Evolutionary conservation across 2,888 invertebrate species (phyloP), one percentile per base, ranked within the genome.

Genomic region (Leptinotarsa haldemani): DNA sequence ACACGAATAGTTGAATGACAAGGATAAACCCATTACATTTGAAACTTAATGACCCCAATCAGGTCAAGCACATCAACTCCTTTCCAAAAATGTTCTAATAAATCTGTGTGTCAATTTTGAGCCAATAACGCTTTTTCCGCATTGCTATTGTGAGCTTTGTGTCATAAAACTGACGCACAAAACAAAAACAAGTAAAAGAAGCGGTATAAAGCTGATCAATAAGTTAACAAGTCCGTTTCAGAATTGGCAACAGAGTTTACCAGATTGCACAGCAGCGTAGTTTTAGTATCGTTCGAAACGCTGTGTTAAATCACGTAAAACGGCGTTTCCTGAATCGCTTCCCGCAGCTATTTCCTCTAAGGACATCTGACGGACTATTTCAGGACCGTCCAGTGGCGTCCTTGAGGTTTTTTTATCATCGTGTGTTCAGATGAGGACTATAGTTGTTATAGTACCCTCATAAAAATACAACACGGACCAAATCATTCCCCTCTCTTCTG

Each of bases 171-270:
- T 30, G 18, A 61, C 61, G 61, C 61, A n/a, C 61, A 9, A 61
- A 61, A 61, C 40, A 12, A 61, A 40, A 61, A 61, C 40, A 61
- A 30, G 30, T 18, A 40, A 12, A 61, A 61, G 40, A 40, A 40
- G 40, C 61, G 61, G 30, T n/a, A 61, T 30, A 40, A 30, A 61
- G 25, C 61, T 61, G 61, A 61, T 61, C 61, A 61, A 61, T 61
- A 40, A 61, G 61, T 40, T 61, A 40, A 61, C 61, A 30, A 61
- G 30, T 61, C 61, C 25, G 56, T 61, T 40, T 61, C 20, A 40
- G 61, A 61, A 61, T 61, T 61, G 61, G 61, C 30, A 61, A 61
- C 61, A 40, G 61, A 61, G 61, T 61, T 61, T 40, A 61, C 61
- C 61, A 61, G 61, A 61, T 61, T 61, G 61, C 16, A 61, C 61